These are phyloP conservation scores for Sebastiscus albofasciatus DNA, from an alignment of 2,797 vertebrate genomes.

Conservation along the genomic window DNA sequence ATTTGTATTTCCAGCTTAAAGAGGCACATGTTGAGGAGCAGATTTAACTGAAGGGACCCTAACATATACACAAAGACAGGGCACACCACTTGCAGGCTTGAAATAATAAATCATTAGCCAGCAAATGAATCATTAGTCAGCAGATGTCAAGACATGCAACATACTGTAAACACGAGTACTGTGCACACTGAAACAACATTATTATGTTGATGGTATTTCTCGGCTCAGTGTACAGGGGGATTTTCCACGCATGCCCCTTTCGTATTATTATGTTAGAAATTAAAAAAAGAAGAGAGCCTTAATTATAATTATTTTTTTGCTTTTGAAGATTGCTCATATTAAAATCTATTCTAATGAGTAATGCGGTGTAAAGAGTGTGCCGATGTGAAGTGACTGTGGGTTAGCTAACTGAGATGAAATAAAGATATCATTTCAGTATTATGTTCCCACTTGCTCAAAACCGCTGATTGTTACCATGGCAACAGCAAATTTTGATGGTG, in stretches of 20 bases:
- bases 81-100: background rate
- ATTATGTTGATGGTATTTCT: background rate
- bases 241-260: background rate
- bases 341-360: background rate
- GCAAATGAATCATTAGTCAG: background rate
- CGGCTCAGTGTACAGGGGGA: background rate
- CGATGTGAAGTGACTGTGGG: background rate
- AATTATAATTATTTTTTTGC: background rate
- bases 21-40: background rate
- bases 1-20: background rate
- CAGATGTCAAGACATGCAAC: constrained; percentile 1
- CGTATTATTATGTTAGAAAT: background rate
- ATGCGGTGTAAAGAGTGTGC: background rate
- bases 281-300: background rate
- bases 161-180: background rate
- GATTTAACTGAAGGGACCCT: background rate
- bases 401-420: constrained; percentile 33
- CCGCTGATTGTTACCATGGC: constrained; percentile 80
- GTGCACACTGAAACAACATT: background rate
- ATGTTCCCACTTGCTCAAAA: constrained; percentile 66
- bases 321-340: background rate
- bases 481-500: constrained; percentile 80
- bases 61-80: background rate
- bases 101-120: background rate
- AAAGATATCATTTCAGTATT: constrained; percentile 47